Conservation (phyloP, 2,113 vertebrate genomes). For the Phoenicopterus ruber region DNA sequence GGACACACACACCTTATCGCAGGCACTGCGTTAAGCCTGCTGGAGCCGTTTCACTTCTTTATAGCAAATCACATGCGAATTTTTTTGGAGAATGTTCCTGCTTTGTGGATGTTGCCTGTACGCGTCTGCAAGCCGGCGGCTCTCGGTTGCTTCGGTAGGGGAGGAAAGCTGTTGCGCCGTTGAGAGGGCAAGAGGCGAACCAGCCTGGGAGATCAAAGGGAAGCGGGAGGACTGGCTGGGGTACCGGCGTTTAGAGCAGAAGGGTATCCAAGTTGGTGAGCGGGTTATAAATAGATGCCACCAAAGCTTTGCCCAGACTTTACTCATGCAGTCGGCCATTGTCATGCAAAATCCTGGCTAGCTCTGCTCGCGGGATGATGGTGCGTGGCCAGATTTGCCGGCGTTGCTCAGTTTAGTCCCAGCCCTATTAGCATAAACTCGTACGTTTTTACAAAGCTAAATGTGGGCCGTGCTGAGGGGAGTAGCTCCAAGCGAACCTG, state of each 20-base stretch:
- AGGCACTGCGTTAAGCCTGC: background rate
- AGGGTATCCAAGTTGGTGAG: background rate
- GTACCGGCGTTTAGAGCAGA: background rate
- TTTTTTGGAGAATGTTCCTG: background rate
- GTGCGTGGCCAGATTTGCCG: background rate
- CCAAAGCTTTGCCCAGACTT: slow-evolving; percentile 10
- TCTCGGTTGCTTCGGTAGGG: background rate
- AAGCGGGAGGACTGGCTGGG: background rate
- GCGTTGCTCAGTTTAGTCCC: background rate
- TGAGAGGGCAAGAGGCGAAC: background rate
- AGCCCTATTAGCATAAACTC: background rate
- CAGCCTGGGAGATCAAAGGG: background rate
- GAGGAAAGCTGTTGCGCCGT: background rate
- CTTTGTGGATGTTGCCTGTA: background rate
- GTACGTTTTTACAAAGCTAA: background rate
- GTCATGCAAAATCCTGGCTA: background rate
- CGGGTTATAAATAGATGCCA: background rate
- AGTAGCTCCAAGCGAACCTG: background rate
- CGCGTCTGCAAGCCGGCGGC: background rate
- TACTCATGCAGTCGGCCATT: background rate
- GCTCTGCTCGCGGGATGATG: background rate
- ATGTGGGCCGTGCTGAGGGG: background rate
- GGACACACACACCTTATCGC: too few species aligned
- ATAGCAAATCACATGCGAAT: background rate
- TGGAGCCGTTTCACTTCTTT: background rate